These are phyloP conservation scores for Chrysaora quinquecirrha DNA, from an alignment of 30 jellyfish, hydroid and myxozoan genomes.

Conservation along the genomic window DNA sequence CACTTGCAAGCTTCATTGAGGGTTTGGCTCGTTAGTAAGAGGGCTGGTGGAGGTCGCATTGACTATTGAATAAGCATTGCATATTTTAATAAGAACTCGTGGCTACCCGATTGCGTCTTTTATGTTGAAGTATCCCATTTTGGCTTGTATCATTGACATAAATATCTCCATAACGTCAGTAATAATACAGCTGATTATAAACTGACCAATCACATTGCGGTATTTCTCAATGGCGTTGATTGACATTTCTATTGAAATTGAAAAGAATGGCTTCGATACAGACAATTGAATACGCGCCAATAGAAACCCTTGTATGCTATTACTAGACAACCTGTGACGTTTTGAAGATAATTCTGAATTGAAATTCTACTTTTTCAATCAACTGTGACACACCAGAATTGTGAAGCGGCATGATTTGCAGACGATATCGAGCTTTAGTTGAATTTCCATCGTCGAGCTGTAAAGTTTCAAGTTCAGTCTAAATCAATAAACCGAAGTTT, in stretches of 20 bases:
- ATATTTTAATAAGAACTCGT: too few species aligned
- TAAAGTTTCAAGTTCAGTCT: slow-evolving; percentile 56
- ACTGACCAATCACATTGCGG: slow-evolving; percentile 32
- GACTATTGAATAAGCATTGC: too few species aligned
- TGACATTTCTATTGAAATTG: slow-evolving; percentile 62
- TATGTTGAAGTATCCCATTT: too few species aligned
- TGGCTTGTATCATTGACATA: too few species aligned
- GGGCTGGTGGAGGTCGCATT: too few species aligned
- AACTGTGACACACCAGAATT: too few species aligned
- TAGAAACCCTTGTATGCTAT: slow-evolving; percentile 39
- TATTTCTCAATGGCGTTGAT: slow-evolving; percentile 73
- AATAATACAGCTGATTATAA: neutral
- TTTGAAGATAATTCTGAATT: slow-evolving; percentile 74
- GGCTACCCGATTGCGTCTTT: too few species aligned
- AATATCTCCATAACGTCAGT: neutral
- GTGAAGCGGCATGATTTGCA: slow-evolving; percentile 87
- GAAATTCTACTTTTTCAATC: slow-evolving; percentile 60
- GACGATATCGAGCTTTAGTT: slow-evolving; percentile 12
- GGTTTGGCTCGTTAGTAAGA: too few species aligned
- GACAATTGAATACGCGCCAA: slow-evolving; percentile 56
- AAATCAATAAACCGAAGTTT: too few species aligned
- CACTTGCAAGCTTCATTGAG: too few species aligned
- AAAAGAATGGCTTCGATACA: slow-evolving; percentile 48
- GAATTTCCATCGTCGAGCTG: slow-evolving; percentile 25
- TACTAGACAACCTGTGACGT: slow-evolving; percentile 65